These are phyloP conservation scores for Parazoanthus darwini DNA, from an alignment of 92 coral and sea anemone genomes.

Conservation along the genomic window DNA sequence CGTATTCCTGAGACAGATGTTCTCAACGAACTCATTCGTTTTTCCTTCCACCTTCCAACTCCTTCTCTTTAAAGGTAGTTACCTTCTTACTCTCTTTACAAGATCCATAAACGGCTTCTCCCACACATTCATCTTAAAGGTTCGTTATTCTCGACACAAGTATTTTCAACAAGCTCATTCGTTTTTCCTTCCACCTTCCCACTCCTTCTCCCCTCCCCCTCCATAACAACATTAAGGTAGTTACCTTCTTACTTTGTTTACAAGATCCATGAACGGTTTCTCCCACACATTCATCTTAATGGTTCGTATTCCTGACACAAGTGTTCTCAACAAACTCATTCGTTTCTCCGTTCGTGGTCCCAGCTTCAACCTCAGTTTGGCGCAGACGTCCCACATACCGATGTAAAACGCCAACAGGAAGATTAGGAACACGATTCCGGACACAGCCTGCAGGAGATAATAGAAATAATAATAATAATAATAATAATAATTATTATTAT, in stretches of 20 bases:
- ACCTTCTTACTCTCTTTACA: conserved; percentile 58
- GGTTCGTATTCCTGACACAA: conserved; percentile 67
- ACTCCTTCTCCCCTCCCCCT: too few relatives aligned
- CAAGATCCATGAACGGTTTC: conserved; percentile 65
- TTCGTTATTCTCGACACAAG: conserved; percentile 66
- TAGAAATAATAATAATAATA: too few relatives aligned
- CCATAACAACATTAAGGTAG: background rate
- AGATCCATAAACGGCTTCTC: conserved; percentile 70
- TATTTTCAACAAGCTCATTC: conserved; percentile 62
- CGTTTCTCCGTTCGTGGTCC: conserved; percentile 75
- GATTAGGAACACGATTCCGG: conserved; percentile 74
- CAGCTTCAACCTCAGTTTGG: conserved; percentile 64
- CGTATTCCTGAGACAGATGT: conserved; percentile 62
- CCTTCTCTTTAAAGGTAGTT: background rate
- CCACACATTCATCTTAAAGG: conserved; percentile 86
- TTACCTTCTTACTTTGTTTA: conserved; percentile 59
- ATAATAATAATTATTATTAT: background rate
- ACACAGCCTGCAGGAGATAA: conserved; percentile 47
- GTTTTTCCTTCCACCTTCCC: conserved; percentile 41
- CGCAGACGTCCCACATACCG: conserved; percentile 88
- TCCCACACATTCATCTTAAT: conserved; percentile 93
- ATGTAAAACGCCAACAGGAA: conserved; percentile 77
- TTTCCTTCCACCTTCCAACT: conserved; percentile 40
- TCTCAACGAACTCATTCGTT: conserved; percentile 62
- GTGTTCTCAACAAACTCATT: conserved; percentile 58